phyloP scores from a whole-genome alignment of 2,888 invertebrate species.

The Baccha elongata region DNA sequence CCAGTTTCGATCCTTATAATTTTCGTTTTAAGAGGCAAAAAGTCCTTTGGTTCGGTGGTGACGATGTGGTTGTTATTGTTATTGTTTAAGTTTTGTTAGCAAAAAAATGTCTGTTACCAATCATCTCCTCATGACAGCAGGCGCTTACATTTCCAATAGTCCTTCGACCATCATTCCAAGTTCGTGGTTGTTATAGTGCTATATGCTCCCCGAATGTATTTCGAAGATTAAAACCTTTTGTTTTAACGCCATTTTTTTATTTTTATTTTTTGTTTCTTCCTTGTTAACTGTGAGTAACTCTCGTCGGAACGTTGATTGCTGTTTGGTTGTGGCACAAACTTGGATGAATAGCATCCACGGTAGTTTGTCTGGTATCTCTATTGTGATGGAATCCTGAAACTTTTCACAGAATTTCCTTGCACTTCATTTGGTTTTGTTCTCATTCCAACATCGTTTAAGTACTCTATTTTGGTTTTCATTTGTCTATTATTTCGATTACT shows the following conservation, averaged over 20 bases:
- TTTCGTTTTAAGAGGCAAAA: not conserved
- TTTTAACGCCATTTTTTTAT: conserved; percentile 26
- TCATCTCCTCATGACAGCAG: too few species aligned
- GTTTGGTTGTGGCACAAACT: conserved; percentile 43
- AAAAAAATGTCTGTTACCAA: too few species aligned
- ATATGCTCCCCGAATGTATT: not conserved
- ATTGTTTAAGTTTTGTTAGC: too few species aligned
- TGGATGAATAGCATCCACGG: conserved; percentile 21
- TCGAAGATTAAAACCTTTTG: conserved; percentile 62
- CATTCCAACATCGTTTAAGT: conserved; percentile 57
- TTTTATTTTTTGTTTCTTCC: not conserved
- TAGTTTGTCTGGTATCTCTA: not conserved
- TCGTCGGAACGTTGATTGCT: conserved; percentile 39
- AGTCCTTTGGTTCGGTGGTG: not conserved
- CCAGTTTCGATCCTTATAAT: too few species aligned
- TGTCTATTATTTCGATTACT: conserved; percentile 31
- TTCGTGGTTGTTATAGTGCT: not conserved
- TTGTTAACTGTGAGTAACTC: conserved; percentile 43
- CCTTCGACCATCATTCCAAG: too few species aligned
- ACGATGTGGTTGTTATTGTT: not conserved
- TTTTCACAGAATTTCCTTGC: conserved; percentile 7
- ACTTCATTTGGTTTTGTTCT: conserved; percentile 46
- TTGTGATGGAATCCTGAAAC: not conserved
- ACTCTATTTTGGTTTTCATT: conserved; percentile 54
- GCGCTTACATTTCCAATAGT: too few species aligned